Evolutionary conservation across 2,888 invertebrate species (phyloP).

Genomic region (Parnassius mnemosyne): DNA sequence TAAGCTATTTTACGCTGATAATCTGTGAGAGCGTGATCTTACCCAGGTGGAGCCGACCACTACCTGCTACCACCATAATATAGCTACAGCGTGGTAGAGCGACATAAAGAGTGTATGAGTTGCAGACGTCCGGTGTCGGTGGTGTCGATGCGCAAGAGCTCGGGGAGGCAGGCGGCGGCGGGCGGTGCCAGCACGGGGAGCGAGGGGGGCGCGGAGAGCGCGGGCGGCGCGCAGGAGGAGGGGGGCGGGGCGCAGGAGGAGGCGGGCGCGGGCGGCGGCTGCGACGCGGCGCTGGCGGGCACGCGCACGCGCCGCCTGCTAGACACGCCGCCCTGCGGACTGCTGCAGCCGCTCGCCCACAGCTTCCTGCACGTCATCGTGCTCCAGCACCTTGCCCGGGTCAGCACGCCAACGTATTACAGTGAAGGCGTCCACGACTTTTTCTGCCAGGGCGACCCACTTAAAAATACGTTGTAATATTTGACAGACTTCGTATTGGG

Average conservation of each 20-base stretch:
- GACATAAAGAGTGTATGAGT: too few species aligned
- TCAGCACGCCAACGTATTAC: conserved; percentile 27
- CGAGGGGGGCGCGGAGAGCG: neutral
- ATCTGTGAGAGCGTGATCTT: too few species aligned
- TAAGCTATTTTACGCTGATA: too few species aligned
- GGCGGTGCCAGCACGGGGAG: conserved; percentile 17
- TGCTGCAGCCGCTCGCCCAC: conserved; percentile 66
- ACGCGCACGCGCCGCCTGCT: conserved; percentile 59
- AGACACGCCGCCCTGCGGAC: conserved; percentile 54
- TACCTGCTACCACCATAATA: too few species aligned
- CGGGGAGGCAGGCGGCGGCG: conserved; percentile 31
- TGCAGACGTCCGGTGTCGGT: conserved; percentile 29
- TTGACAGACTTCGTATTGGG: too few species aligned
- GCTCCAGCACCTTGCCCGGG: conserved; percentile 64
- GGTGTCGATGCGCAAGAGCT: conserved; percentile 37
- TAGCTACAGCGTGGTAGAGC: too few species aligned
- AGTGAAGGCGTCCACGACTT: too few species aligned
- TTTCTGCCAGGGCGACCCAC: too few species aligned
- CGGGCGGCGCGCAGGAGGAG: neutral
- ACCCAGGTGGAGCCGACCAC: too few species aligned
- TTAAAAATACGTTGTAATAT: too few species aligned
- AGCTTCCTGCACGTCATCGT: conserved; percentile 74
- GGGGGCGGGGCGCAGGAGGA: neutral
- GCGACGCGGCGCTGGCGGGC: conserved; percentile 23
- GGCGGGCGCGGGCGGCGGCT: neutral